These are phyloP conservation scores for Eunapius fragilis DNA, from an alignment of 37 sponge, comb jelly and placozoan species.

Conservation along the genomic window DNA sequence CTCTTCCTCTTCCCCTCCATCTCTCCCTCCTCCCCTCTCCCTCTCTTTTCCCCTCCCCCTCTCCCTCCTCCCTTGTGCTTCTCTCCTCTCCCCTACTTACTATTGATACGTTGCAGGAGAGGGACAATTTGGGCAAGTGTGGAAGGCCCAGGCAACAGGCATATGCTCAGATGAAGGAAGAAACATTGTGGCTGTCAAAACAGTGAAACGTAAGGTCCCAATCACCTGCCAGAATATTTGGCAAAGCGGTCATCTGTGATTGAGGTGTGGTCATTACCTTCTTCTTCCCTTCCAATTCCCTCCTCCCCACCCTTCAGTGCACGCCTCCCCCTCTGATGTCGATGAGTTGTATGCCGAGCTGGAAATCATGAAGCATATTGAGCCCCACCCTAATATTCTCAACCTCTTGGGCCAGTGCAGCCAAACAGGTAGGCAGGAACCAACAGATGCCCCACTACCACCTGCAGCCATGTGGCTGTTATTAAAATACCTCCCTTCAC, in stretches of 20 bases:
- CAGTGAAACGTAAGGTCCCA: constrained; percentile 44
- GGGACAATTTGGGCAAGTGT: constrained; percentile 69
- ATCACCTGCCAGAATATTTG: not conserved
- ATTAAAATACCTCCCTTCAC: not conserved
- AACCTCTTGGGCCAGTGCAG: constrained; percentile 71
- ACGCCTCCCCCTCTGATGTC: constrained; percentile 26
- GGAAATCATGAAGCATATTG: constrained; percentile 48
- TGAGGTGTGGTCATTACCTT: not conserved
- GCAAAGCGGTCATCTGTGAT: not conserved
- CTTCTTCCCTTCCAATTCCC: not conserved
- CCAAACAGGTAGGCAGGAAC: constrained; percentile 19
- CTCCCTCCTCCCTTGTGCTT: too few relatives aligned
- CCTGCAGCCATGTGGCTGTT: too few relatives aligned
- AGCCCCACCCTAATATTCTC: constrained; percentile 73
- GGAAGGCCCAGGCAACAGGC: constrained; percentile 50
- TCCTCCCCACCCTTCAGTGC: constrained; percentile 1
- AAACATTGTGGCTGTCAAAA: constrained; percentile 66
- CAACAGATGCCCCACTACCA: too few relatives aligned
- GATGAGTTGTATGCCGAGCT: constrained; percentile 60
- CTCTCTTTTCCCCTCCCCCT: not conserved
- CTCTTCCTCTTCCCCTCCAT: not conserved
- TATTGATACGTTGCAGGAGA: constrained; percentile 21
- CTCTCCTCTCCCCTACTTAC: not conserved
- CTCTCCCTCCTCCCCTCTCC: not conserved
- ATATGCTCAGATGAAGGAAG: constrained; percentile 36